phyloP scores from a whole-genome alignment of 2,888 invertebrate genomes.

The Acanthosepion esculentum region DNA sequence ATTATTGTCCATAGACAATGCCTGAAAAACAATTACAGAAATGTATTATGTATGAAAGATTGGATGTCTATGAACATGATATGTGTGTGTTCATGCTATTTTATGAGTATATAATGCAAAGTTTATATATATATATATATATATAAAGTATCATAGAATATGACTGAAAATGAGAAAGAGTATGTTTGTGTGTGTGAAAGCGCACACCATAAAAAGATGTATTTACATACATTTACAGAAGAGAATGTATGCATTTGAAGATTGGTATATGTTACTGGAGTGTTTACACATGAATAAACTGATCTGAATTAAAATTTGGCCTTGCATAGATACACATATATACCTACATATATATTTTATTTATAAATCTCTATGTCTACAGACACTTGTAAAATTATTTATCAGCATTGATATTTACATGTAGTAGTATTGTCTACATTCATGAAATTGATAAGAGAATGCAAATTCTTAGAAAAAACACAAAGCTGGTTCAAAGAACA shows the following conservation, averaged over 20 bases:
- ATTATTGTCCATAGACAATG: neutral
- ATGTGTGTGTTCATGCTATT: too few relatives aligned
- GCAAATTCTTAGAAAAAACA: neutral
- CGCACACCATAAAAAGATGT: neutral
- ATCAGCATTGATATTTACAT: neutral
- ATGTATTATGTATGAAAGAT: conserved; percentile 22
- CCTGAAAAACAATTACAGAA: neutral
- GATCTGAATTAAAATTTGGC: too few relatives aligned
- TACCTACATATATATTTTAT: neutral
- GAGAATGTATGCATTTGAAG: neutral
- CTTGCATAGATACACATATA: neutral
- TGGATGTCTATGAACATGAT: neutral
- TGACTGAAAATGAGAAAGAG: neutral
- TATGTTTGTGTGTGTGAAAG: neutral
- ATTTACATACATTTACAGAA: neutral
- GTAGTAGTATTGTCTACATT: neutral
- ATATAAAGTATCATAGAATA: neutral
- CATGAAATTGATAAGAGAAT: neutral
- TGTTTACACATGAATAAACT: neutral
- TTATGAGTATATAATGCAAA: too few relatives aligned
- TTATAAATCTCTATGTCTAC: neutral
- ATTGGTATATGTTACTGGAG: neutral
- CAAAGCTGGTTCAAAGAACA: neutral
- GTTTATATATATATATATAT: neutral
- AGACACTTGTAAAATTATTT: neutral